These are phyloP conservation scores for Serinus canaria DNA, from an alignment of 2,113 vertebrate species.

Conservation along the genomic window DNA sequence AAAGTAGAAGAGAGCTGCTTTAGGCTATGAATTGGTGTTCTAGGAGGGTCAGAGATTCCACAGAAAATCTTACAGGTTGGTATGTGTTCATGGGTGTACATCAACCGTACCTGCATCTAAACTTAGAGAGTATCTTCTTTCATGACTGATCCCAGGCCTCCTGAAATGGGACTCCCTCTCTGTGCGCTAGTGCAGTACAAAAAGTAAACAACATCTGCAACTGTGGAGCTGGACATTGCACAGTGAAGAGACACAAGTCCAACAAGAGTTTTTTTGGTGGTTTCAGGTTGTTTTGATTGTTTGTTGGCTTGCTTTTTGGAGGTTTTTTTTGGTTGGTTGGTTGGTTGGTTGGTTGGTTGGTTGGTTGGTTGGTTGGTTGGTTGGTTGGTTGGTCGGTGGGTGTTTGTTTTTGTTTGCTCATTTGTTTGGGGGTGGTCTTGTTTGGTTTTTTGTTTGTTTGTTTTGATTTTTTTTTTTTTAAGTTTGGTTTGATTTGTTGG, in stretches of 20 bases:
- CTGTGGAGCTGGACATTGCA: neutral
- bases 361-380: too few relatives aligned
- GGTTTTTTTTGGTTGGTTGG: neutral
- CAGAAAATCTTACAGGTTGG: neutral
- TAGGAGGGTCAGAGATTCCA: neutral
- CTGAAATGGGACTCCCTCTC: neutral
- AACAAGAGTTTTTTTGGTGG: neutral
- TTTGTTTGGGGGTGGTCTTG: neutral
- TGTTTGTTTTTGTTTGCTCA: too few relatives aligned
- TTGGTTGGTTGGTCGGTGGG: too few relatives aligned
- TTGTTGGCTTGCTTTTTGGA: neutral
- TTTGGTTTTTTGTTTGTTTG: too few relatives aligned
- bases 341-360: too few relatives aligned
- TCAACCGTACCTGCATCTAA: neutral
- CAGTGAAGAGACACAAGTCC: neutral
- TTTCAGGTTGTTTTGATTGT: neutral
- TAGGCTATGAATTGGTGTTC: neutral
- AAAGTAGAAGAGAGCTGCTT: neutral
- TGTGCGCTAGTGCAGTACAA: rapidly evolving
- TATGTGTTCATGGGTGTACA: neutral
- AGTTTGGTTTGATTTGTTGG: too few relatives aligned
- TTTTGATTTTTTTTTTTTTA: too few relatives aligned
- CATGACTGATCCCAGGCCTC: neutral
- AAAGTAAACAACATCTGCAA: neutral
- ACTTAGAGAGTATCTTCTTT: neutral